phyloP scores from a whole-genome alignment of 2,113 vertebrate genomes.

The cattle (Bos taurus) region DNA sequence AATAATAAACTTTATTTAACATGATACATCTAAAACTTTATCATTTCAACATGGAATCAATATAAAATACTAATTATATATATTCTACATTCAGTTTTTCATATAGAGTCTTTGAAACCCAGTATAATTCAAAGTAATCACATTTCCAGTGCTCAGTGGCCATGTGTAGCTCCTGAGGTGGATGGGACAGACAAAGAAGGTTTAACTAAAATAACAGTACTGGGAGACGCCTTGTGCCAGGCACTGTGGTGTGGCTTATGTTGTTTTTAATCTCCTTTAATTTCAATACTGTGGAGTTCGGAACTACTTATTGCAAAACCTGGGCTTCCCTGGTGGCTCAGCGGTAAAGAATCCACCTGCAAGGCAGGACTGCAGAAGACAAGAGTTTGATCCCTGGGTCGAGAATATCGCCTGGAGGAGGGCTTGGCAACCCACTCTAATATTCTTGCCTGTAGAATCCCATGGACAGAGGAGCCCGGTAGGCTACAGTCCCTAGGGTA shows the following conservation, averaged over 20 bases:
- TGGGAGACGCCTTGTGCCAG: too few species aligned
- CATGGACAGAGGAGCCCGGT: neutral
- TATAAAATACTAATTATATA: neutral
- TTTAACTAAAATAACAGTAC: neutral
- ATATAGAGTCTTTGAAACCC: neutral
- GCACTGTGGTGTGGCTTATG: neutral
- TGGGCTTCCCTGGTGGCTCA: neutral
- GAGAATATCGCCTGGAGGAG: neutral
- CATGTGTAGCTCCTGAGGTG: accelerated
- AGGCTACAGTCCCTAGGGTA: neutral
- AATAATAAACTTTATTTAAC: neutral
- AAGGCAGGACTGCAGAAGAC: neutral
- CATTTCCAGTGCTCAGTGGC: neutral
- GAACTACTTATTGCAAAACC: neutral
- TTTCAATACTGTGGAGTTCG: neutral
- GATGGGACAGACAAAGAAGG: neutral
- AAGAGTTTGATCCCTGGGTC: neutral
- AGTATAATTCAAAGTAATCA: neutral
- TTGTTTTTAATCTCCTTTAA: neutral
- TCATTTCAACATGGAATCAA: neutral
- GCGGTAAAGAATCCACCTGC: neutral
- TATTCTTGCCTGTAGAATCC: neutral
- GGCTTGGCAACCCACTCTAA: neutral
- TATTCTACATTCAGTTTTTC: neutral
- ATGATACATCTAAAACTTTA: neutral